phyloP scores from a whole-genome alignment of 2,113 vertebrate species.

The Okapia johnstoni region DNA sequence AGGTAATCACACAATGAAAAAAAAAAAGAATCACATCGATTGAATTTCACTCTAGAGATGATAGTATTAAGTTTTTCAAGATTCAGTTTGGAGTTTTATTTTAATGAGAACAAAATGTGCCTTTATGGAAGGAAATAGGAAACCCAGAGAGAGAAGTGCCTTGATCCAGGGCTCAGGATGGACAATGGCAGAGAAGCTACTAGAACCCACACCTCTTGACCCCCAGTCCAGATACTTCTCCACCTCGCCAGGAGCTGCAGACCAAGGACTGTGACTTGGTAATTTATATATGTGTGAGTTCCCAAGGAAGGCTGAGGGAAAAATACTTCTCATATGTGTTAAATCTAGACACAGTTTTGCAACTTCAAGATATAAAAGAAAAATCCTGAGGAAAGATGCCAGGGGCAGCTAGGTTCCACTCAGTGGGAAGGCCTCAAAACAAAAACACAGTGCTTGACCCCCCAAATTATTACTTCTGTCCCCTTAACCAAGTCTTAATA shows the following conservation, averaged over 20 bases:
- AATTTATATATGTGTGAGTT: background rate
- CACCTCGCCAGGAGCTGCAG: background rate
- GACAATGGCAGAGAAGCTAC: background rate
- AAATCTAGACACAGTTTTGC: background rate
- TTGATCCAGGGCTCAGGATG: background rate
- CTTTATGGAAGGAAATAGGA: background rate
- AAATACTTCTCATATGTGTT: background rate
- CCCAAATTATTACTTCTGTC: background rate
- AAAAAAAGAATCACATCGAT: background rate
- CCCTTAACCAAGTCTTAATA: background rate
- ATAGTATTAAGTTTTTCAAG: background rate
- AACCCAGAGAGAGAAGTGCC: background rate
- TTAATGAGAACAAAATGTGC: conserved; percentile 34
- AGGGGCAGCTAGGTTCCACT: background rate
- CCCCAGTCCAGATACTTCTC: background rate
- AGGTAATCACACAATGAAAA: background rate
- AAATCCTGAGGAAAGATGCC: too few species aligned
- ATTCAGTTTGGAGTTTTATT: conserved; percentile 23
- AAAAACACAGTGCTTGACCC: background rate
- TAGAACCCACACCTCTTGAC: background rate
- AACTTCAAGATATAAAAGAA: background rate
- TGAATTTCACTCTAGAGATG: conserved; percentile 30
- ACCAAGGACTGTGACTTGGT: background rate
- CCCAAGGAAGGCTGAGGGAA: background rate
- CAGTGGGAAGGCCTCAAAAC: background rate